Conservation (phyloP, 2,888 invertebrate genomes). For the Phragmatobia fuliginosa region DNA sequence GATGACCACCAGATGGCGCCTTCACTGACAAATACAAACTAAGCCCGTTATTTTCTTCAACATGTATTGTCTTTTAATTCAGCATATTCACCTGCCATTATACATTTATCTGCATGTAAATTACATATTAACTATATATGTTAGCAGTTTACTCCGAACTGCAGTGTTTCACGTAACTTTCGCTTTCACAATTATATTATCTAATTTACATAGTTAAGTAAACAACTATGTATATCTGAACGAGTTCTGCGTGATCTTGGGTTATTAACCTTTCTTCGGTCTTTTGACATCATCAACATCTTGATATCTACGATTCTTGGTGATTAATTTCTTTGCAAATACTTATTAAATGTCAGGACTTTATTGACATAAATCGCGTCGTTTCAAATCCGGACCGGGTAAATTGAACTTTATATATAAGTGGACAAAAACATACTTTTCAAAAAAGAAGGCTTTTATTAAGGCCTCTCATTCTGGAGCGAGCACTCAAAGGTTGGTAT, state of each 20-base stretch:
- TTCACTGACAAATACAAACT: background rate
- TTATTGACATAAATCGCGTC: background rate
- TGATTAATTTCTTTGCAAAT: background rate
- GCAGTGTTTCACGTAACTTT: slow-evolving; percentile 49
- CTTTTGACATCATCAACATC: background rate
- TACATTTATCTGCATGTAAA: slow-evolving; percentile 16
- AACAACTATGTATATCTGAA: slow-evolving; percentile 38
- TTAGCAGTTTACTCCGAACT: slow-evolving; percentile 22
- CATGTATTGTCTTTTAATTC: slow-evolving; percentile 4
- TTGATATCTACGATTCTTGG: background rate
- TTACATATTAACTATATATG: slow-evolving; percentile 21
- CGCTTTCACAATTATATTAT: slow-evolving; percentile 61
- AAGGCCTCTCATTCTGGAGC: too few relatives aligned
- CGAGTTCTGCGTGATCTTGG: slow-evolving; percentile 40
- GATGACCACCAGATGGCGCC: background rate
- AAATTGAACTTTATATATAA: fast-evolving
- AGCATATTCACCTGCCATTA: background rate
- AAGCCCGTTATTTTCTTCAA: background rate
- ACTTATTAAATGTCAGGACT: background rate
- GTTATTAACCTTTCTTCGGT: slow-evolving; percentile 10
- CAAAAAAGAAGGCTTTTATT: too few relatives aligned
- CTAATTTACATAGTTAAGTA: slow-evolving; percentile 62
- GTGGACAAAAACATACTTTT: background rate
- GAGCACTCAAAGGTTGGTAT: too few relatives aligned
- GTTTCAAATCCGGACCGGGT: background rate